phyloP scores from a whole-genome alignment of 2,797 vertebrate species.

The Epinephelus awoara region DNA sequence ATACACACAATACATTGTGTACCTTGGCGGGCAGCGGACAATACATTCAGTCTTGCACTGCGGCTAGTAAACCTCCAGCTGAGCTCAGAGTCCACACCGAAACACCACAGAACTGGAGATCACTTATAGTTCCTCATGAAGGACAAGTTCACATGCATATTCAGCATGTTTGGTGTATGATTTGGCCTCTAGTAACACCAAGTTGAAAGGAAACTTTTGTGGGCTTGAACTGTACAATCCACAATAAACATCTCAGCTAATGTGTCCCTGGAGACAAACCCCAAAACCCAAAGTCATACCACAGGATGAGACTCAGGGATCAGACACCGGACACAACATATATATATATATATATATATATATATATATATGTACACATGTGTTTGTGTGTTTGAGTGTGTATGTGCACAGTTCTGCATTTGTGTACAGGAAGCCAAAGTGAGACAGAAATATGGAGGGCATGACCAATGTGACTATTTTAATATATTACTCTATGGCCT shows the following conservation, averaged over 20 bases:
- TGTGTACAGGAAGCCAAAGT: not conserved
- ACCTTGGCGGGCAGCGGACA: constrained; percentile 23
- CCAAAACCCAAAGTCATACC: constrained; percentile 38
- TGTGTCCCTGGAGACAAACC: constrained; percentile 34
- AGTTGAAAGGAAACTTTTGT: constrained; percentile 12
- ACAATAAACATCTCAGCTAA: constrained; percentile 53
- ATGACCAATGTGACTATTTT: not conserved
- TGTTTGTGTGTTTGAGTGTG: not conserved
- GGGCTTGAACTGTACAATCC: constrained; percentile 8
- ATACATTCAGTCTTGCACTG: constrained; percentile 28
- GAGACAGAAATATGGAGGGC: not conserved
- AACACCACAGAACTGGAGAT: constrained; percentile 20
- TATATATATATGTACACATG: not conserved
- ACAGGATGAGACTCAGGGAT: constrained; percentile 23
- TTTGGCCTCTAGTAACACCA: not conserved
- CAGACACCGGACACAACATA: not conserved
- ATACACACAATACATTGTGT: constrained; percentile 45
- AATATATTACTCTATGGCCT: not conserved
- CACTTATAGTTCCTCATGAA: not conserved
- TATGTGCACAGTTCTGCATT: not conserved
- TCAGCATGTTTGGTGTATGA: constrained; percentile 25
- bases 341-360: not conserved
- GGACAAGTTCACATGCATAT: constrained; percentile 4
- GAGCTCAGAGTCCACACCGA: constrained; percentile 23
- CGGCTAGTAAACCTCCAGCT: constrained; percentile 43